Evolutionary conservation across 1,140 invertebrate genomes (phyloP).

Genomic region (Pachypsylla venusta): DNA sequence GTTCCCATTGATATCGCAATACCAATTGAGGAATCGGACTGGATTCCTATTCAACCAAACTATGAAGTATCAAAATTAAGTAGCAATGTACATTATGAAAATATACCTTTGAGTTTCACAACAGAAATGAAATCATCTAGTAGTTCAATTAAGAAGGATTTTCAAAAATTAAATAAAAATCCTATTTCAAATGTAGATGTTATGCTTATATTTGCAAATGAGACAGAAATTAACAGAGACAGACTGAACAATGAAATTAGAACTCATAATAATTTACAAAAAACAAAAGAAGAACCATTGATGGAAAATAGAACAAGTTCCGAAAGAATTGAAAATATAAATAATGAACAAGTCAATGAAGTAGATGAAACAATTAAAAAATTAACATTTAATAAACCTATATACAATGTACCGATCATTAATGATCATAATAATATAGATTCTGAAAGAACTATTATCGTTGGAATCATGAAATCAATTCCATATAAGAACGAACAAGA

Average conservation of each 20-base stretch:
- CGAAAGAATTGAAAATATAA: too few species aligned
- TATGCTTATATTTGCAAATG: neutral
- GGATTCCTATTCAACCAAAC: neutral
- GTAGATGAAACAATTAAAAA: conserved; percentile 1
- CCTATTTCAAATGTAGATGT: conserved; percentile 3
- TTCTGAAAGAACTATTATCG: neutral
- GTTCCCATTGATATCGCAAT: conserved; percentile 4
- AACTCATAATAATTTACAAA: too few species aligned
- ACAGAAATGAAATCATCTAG: too few species aligned
- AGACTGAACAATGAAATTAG: too few species aligned
- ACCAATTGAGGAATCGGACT: conserved; percentile 2
- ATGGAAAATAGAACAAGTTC: too few species aligned
- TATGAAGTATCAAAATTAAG: neutral
- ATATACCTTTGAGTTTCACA: neutral
- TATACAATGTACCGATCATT: neutral
- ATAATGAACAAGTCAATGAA: neutral
- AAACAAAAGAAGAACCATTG: too few species aligned
- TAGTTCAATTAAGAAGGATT: too few species aligned
- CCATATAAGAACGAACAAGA: neutral
- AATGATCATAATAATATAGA: neutral
- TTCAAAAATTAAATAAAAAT: neutral
- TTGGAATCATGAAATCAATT: neutral
- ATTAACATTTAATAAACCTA: conserved; percentile 1
- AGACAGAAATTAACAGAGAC: neutral
- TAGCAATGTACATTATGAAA: neutral